These are phyloP conservation scores for Limonius californicus DNA, from an alignment of 1,140 invertebrate genomes.

Conservation along the genomic window DNA sequence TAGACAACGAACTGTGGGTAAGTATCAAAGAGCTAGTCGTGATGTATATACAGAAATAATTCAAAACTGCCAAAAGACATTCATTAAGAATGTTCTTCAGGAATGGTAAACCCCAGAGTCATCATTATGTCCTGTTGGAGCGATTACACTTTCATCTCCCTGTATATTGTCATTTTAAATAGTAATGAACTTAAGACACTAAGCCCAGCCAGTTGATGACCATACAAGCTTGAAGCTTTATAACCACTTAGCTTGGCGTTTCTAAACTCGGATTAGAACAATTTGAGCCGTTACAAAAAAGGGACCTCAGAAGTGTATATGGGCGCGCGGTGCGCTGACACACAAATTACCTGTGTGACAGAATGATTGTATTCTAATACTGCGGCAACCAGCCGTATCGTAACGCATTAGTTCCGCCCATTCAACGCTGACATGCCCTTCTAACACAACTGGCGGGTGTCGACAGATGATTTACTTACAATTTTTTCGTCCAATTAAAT, in stretches of 20 bases:
- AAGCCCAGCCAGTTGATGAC: no score
- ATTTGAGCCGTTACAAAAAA: background rate
- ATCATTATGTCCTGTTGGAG: no score
- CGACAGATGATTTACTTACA: slow-evolving; percentile 10
- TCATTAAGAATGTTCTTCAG: no score
- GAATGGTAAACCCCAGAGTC: no score
- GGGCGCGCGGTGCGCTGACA: slow-evolving; percentile 1
- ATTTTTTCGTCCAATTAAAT: slow-evolving; percentile 3
- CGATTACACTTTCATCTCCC: no score
- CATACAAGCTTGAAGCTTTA: no score
- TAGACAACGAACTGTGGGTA: no score
- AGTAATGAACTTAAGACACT: no score
- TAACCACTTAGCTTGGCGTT: background rate
- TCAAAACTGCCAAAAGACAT: no score
- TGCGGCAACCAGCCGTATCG: slow-evolving; percentile 19
- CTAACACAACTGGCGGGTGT: slow-evolving; percentile 1
- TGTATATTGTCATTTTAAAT: no score
- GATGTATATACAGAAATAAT: no score
- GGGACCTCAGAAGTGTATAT: slow-evolving; percentile 3
- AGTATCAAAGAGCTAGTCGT: no score
- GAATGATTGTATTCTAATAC: slow-evolving; percentile 26
- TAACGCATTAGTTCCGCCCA: slow-evolving; percentile 24
- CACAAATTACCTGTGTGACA: slow-evolving; percentile 27
- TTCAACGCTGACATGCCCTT: slow-evolving; percentile 13
- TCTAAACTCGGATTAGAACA: background rate